phyloP scores from a whole-genome alignment of 2,888 invertebrate species.

The Ophioninae sp. region DNA sequence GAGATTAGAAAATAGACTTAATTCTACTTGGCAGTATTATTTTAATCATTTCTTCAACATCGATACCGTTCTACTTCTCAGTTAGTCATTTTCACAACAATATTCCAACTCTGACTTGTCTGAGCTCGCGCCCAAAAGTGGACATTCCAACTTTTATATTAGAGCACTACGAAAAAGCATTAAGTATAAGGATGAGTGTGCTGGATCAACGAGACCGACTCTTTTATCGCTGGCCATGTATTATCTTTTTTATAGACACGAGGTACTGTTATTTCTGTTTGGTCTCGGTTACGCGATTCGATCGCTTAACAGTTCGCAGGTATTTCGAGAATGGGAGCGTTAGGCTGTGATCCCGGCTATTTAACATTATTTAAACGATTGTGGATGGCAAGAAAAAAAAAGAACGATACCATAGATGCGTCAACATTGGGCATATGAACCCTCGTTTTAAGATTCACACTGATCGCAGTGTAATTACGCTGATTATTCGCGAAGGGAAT shows the following conservation, averaged over 20 bases:
- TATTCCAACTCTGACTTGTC: neutral
- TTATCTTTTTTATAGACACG: constrained; percentile 6
- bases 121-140: constrained; percentile 9
- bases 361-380: constrained; percentile 48
- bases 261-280: neutral
- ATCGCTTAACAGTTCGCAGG: constrained; percentile 26
- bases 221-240: neutral
- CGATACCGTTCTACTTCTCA: neutral
- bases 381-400: constrained; percentile 16
- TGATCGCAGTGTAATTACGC: constrained; percentile 23
- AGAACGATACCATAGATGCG: constrained; percentile 14
- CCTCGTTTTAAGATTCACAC: constrained; percentile 21
- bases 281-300: constrained; percentile 11
- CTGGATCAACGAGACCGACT: neutral
- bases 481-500: constrained; percentile 24
- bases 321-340: constrained; percentile 46
- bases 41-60: constrained; percentile 37
- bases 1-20: constrained; percentile 8
- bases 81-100: neutral
- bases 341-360: constrained; percentile 60
- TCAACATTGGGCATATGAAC: constrained; percentile 26
- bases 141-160: constrained; percentile 31
- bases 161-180: constrained; percentile 1
- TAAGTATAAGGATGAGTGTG: neutral
- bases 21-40: constrained; percentile 47